Evolutionary conservation across 2,888 invertebrate species (phyloP).

Genomic region (Perizoma flavofasciatum): DNA sequence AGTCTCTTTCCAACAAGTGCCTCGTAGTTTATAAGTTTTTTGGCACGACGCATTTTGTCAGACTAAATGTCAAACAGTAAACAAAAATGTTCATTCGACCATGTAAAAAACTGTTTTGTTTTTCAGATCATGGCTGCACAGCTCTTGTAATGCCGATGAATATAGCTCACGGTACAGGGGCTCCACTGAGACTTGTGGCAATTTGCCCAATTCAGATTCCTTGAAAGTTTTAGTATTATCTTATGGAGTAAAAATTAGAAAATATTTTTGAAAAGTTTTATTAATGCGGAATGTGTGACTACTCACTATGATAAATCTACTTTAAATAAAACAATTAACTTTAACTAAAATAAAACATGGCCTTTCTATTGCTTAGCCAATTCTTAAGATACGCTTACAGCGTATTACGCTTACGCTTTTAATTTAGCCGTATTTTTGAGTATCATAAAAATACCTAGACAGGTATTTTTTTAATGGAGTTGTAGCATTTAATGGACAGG

Average conservation of each 20-base stretch:
- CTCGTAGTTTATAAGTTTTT: no score
- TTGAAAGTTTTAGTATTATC: background rate
- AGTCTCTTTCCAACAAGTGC: no score
- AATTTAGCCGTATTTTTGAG: no score
- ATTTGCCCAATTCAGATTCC: conserved; percentile 61
- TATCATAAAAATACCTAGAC: no score
- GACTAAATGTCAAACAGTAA: no score
- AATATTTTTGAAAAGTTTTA: conserved; percentile 17
- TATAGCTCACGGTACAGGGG: conserved; percentile 85
- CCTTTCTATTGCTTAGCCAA: background rate
- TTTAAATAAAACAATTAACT: conserved; percentile 12
- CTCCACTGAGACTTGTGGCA: conserved; percentile 85
- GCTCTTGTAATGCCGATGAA: conserved; percentile 86
- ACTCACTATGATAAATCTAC: background rate
- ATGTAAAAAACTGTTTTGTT: conserved; percentile 3
- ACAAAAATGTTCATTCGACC: no score
- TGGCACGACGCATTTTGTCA: no score
- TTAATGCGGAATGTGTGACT: conserved; percentile 26
- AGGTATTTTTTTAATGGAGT: no score
- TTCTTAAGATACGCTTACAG: no score
- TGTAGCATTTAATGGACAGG: no score
- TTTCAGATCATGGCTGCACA: conserved; percentile 77
- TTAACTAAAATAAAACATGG: conserved; percentile 12
- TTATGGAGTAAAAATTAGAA: no score
- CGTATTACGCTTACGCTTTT: no score